Evolutionary conservation across 2,113 vertebrate genomes (phyloP).

Genomic region (Pterocles gutturalis): DNA sequence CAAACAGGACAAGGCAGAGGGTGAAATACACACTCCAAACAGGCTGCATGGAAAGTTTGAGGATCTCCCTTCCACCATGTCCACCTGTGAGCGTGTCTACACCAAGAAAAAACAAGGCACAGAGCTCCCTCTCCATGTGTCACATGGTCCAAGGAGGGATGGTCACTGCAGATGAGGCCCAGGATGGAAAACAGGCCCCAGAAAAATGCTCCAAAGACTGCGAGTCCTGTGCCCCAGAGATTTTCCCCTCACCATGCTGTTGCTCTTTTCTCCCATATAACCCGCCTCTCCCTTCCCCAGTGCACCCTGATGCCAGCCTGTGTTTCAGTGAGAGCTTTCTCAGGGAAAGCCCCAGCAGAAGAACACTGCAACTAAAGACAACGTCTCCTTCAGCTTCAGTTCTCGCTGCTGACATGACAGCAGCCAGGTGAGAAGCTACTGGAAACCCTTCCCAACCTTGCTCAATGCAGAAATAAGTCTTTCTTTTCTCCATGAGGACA

Average conservation of each 20-base stretch:
- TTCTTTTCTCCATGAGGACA: background rate
- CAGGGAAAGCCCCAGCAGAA: background rate
- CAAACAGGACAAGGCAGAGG: background rate
- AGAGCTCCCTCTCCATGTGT: background rate
- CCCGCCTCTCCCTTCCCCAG: background rate
- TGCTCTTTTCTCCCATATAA: background rate
- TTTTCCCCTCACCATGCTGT: background rate
- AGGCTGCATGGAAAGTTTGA: background rate
- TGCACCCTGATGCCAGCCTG: background rate
- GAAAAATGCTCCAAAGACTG: background rate
- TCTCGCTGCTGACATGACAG: background rate
- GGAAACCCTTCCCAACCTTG: background rate
- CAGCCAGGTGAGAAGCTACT: background rate
- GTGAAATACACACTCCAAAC: background rate
- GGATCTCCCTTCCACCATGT: background rate
- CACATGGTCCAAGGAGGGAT: fast-evolving
- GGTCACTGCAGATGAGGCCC: background rate
- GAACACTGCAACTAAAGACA: background rate
- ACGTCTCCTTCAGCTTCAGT: background rate
- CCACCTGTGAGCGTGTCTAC: background rate
- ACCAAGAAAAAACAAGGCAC: background rate
- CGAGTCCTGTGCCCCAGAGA: background rate
- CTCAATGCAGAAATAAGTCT: background rate
- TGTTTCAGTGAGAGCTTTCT: background rate
- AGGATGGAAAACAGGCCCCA: background rate